Percentiles rank a stretch among this genome's conserved stretches.
These are phyloP conservation scores for Sylvia atricapilla DNA, from an alignment of 2,113 vertebrate species.

Conservation along the genomic window DNA sequence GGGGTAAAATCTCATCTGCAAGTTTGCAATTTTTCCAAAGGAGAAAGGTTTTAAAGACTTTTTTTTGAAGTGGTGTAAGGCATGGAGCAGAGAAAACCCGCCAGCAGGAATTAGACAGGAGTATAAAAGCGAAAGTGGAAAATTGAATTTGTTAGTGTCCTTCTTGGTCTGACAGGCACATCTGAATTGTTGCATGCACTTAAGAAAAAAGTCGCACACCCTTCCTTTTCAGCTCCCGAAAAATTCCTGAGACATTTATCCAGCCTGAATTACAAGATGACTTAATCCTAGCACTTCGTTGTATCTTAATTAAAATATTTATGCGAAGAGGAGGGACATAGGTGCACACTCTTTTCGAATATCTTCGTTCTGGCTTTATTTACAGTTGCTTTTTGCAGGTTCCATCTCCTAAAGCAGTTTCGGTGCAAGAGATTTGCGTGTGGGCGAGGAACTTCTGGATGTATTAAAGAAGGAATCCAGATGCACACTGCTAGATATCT, in stretches of 20 bases:
- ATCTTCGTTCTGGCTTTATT: neutral
- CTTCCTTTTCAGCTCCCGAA: neutral
- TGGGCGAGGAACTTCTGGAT: neutral
- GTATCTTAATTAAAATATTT: slow-evolving; percentile 2
- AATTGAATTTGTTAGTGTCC: neutral
- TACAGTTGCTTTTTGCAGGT: neutral
- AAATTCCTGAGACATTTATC: neutral
- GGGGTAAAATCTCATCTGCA: neutral
- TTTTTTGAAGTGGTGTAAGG: neutral
- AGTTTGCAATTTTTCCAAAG: neutral
- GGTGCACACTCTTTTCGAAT: neutral
- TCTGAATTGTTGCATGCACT: neutral
- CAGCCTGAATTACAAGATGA: neutral
- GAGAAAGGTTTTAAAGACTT: neutral
- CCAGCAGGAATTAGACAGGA: neutral
- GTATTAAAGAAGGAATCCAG: neutral
- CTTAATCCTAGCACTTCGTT: neutral
- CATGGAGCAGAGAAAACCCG: neutral
- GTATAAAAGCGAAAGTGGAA: neutral
- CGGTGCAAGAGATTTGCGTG: neutral
- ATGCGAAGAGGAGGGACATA: neutral
- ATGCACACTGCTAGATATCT: neutral
- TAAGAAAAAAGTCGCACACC: neutral
- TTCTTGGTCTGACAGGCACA: neutral
- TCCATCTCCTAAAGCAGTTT: neutral